Percentiles rank a stretch among this genome's conserved stretches.
Evolutionary conservation across 2,888 invertebrate genomes (phyloP).

Genomic region (Andrena minutula): DNA sequence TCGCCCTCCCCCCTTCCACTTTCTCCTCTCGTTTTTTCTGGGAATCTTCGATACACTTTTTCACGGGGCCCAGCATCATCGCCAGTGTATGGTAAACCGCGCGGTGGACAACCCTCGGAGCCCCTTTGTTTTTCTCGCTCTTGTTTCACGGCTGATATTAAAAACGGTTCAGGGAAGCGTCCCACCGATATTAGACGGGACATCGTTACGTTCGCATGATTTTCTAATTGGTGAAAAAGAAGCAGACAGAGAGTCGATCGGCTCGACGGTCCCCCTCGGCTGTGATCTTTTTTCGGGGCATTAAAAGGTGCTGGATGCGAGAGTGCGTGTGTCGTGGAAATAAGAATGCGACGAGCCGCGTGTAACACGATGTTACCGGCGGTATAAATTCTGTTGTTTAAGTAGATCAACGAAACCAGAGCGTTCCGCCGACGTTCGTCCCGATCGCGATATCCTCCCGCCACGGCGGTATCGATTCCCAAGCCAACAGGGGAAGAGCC

Average conservation of each 20-base stretch:
- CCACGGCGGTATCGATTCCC: slow-evolving; percentile 33
- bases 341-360: neutral
- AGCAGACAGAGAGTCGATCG: slow-evolving; percentile 20
- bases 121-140: slow-evolving; percentile 6
- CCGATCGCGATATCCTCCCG: neutral
- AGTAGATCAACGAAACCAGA: neutral
- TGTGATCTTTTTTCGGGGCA: neutral
- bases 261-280: slow-evolving; percentile 27
- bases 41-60: slow-evolving; percentile 56
- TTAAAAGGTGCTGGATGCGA: slow-evolving; percentile 8
- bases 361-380: neutral
- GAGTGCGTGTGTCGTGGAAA: neutral
- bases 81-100: slow-evolving; percentile 39
- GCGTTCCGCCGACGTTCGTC: neutral
- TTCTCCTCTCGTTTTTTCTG: slow-evolving; percentile 32
- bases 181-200: slow-evolving; percentile 53
- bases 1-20: slow-evolving; percentile 22
- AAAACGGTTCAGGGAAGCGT: slow-evolving; percentile 64
- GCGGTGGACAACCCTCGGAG: slow-evolving; percentile 44
- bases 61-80: slow-evolving; percentile 55
- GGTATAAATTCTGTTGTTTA: slow-evolving; percentile 13
- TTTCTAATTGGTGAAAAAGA: slow-evolving; percentile 46
- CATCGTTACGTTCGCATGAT: slow-evolving; percentile 45
- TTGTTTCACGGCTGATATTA: slow-evolving; percentile 55
- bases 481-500: neutral